Evolutionary conservation across 2,113 vertebrate genomes (phyloP).

Genomic region (Onychorhynchus coronatus): DNA sequence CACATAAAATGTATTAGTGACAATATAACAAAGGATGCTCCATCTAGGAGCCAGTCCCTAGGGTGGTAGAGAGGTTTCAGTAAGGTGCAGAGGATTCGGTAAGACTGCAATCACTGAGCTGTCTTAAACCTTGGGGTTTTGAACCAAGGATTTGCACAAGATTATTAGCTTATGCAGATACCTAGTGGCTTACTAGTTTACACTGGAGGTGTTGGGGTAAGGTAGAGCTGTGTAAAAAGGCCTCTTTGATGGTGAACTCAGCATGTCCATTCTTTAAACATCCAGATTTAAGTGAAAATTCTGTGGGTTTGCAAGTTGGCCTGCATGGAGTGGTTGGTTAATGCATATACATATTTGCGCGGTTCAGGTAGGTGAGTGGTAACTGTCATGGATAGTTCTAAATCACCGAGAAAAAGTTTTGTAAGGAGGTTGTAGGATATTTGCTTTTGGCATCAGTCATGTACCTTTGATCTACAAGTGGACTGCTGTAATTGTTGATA

Average conservation of each 20-base stretch:
- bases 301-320: neutral
- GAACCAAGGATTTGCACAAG: neutral
- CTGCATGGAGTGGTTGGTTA: neutral
- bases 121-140: neutral
- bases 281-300: neutral
- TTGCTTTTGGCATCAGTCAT: constrained; percentile 19
- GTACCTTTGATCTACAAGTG: constrained; percentile 50
- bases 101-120: neutral
- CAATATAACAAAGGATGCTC: neutral
- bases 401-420: neutral
- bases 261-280: neutral
- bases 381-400: neutral
- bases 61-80: neutral
- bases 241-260: neutral
- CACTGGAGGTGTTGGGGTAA: neutral
- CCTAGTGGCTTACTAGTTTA: neutral
- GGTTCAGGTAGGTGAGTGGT: neutral
- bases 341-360: neutral
- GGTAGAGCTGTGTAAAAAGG: neutral
- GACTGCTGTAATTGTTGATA: constrained; percentile 12
- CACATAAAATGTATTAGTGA: neutral
- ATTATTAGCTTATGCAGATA: neutral
- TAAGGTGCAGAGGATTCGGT: too few relatives aligned
- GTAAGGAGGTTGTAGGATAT: neutral
- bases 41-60: neutral